Evolutionary conservation across 2,113 vertebrate species (phyloP).

Genomic region (western clawed frog (Xenopus tropicalis)): DNA sequence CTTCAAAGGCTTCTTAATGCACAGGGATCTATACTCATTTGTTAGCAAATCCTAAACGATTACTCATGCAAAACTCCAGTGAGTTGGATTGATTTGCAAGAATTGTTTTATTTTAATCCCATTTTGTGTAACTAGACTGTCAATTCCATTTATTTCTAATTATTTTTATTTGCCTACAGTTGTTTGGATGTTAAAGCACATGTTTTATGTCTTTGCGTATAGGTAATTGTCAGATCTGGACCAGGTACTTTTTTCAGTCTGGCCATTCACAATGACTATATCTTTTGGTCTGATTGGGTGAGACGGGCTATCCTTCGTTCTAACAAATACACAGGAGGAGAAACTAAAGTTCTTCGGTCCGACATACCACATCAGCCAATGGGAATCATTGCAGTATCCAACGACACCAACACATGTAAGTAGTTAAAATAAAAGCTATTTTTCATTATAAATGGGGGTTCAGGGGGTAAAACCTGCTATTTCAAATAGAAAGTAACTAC

Average conservation of each 20-base stretch:
- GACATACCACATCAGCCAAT: constrained; percentile 96
- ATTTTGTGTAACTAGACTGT: too few species aligned
- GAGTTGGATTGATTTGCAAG: too few species aligned
- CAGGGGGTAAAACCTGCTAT: too few species aligned
- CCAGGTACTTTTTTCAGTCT: constrained; percentile 92
- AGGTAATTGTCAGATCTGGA: constrained; percentile 92
- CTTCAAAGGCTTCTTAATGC: too few species aligned
- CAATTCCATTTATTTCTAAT: too few species aligned
- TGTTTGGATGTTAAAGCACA: too few species aligned
- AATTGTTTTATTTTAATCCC: too few species aligned
- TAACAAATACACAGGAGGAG: constrained; percentile 91
- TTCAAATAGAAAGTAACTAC: too few species aligned
- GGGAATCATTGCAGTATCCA: constrained; percentile 92
- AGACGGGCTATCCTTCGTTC: constrained; percentile 87
- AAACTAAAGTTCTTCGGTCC: constrained; percentile 88
- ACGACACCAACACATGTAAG: constrained; percentile 96
- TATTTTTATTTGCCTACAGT: too few species aligned
- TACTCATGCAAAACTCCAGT: too few species aligned
- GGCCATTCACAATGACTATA: constrained; percentile 89
- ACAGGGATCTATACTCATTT: too few species aligned
- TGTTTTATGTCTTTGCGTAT: background rate
- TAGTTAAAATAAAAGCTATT: constrained; percentile 35
- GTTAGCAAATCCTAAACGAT: too few species aligned
- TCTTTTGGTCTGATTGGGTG: constrained; percentile 97
- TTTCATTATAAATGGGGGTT: background rate